A percentile compares a stretch with the other conserved stretches of the same genome.
Conservation (phyloP, 2,888 invertebrate genomes). For the Hipparchia semele region DNA sequence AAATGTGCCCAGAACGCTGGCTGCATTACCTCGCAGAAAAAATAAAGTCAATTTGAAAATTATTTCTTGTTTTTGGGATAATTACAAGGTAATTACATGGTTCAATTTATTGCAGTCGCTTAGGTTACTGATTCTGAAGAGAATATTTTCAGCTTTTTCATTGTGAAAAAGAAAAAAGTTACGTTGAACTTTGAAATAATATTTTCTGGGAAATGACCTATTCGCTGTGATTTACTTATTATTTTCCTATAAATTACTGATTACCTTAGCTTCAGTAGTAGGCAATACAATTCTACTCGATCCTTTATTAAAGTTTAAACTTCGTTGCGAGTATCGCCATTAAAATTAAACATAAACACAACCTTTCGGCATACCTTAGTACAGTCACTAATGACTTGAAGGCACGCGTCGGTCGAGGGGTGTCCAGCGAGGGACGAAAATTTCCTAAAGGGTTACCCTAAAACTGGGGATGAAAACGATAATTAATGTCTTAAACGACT, state of each 20-base stretch:
- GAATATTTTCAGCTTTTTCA: too few species aligned
- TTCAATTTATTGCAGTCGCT: too few species aligned
- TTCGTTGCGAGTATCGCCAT: constrained; percentile 39
- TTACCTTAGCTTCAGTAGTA: background rate
- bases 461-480: constrained; percentile 72
- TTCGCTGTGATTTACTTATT: too few species aligned
- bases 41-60: too few species aligned
- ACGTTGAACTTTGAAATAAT: too few species aligned
- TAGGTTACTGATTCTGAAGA: too few species aligned
- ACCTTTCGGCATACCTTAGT: constrained; percentile 70
- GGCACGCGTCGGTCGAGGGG: constrained; percentile 74
- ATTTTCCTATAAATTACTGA: background rate
- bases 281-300: background rate
- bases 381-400: constrained; percentile 73
- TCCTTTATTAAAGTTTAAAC: constrained; percentile 14
- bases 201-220: too few species aligned
- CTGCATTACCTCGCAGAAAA: too few species aligned
- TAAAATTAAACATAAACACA: constrained; percentile 66
- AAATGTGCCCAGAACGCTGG: too few species aligned
- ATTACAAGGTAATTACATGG: too few species aligned
- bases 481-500: constrained; percentile 80
- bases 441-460: constrained; percentile 80
- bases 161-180: too few species aligned
- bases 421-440: constrained; percentile 79
- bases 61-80: too few species aligned